These are phyloP conservation scores for Cryptocheilus praepositus DNA, from an alignment of 2,888 invertebrate genomes.

Conservation along the genomic window DNA sequence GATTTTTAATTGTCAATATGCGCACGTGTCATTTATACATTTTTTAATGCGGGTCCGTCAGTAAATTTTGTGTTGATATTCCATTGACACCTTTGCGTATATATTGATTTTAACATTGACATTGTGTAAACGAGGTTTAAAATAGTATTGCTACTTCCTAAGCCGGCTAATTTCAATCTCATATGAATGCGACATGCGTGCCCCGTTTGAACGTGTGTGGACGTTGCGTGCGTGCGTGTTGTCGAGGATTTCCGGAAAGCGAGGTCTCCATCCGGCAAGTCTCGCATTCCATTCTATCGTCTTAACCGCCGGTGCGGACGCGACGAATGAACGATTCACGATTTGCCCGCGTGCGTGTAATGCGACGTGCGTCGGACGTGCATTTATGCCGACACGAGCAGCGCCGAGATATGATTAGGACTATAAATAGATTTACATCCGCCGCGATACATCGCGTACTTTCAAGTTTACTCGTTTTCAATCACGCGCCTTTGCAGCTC, in stretches of 20 bases:
- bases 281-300: conserved; percentile 43
- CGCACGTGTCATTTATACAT: too few relatives aligned
- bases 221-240: conserved; percentile 11
- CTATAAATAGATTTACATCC: conserved; percentile 1
- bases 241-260: conserved; percentile 48
- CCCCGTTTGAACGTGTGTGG: conserved; percentile 4
- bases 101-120: too few relatives aligned
- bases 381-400: not conserved
- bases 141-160: too few relatives aligned
- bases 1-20: too few relatives aligned
- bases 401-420: not conserved
- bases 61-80: too few relatives aligned
- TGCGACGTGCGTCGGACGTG: too few relatives aligned
- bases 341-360: not conserved
- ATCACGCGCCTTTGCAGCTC: too few relatives aligned
- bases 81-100: too few relatives aligned
- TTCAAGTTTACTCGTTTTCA: conserved; percentile 3
- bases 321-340: not conserved
- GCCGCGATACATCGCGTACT: not conserved
- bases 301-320: not conserved
- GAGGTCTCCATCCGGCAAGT: conserved; percentile 49
- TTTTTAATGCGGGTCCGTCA: too few relatives aligned
- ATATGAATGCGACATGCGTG: conserved; percentile 7
- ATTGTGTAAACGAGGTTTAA: too few relatives aligned
- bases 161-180: conserved; percentile 6